Evolutionary conservation across 2,888 invertebrate species (phyloP), one percentile per base, ranked within the genome.

Genomic region (Crematogaster levior): DNA sequence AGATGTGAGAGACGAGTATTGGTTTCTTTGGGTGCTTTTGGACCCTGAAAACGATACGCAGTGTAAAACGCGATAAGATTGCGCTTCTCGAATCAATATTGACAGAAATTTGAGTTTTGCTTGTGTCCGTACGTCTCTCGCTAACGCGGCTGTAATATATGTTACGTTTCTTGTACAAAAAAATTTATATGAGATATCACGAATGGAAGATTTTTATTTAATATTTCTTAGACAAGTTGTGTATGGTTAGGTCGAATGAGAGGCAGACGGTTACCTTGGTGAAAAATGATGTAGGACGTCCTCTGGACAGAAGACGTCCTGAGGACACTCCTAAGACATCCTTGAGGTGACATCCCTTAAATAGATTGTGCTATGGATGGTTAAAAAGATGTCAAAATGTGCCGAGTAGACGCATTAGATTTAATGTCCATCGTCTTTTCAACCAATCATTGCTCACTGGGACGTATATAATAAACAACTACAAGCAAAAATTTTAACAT

Each of bases 11-110:
- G 15, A 43, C 5, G 6, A 6, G 27, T 21, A 24, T 72, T 24
- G 7, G 37, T 40, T 72, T 56, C 15, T 0, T 6, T 15, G 6
- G 37, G 34, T 15, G 34, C 24, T 37, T 70, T 53, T 70, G 51
- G n/a, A n/a, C n/a, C 18, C 21, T 37, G 24, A 18, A 53, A 53
- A 37, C 53, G 37, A 24, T 37, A 18, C 53, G 37, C 48, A 15
- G 4, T 34, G 15, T 53, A 70, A 53, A 63, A 46, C n/a, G 27
- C 27, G 27, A 72, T 40, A 56, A 72, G 72, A 72, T 72, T 56
- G 27, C 27, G 37, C 3, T 27, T 66, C 27, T 66, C 34, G 34
- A 46, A 15, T 53, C 40, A 27, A n/a, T 56, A 37, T 56, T 56
- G 72, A 56, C 18, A n/a, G 37, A 56, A 72, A 56, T 27, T 72